These are phyloP conservation scores for Petrocephalus zakoni DNA, from an alignment of 2,113 vertebrate genomes.

Conservation along the genomic window DNA sequence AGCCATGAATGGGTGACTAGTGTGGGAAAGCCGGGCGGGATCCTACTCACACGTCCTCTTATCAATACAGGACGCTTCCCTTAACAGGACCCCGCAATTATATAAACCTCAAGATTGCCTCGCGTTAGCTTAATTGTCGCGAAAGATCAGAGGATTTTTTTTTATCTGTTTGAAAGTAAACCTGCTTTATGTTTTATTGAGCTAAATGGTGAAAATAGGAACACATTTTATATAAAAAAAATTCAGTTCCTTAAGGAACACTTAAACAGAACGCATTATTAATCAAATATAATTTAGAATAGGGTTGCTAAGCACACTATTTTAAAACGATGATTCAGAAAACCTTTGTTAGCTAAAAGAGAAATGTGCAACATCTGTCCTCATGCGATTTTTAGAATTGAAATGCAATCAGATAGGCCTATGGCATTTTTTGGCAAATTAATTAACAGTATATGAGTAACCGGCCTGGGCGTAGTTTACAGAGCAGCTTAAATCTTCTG, in stretches of 20 bases:
- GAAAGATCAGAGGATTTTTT: neutral
- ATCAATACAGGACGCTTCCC: constrained; percentile 38
- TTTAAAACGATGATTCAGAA: neutral
- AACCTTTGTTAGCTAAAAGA: neutral
- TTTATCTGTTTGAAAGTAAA: neutral
- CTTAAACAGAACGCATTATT: neutral
- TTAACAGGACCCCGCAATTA: neutral
- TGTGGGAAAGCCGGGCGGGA: constrained; percentile 54
- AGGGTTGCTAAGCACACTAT: neutral
- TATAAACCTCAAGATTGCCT: neutral
- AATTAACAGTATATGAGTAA: too few relatives aligned
- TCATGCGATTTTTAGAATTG: too few relatives aligned
- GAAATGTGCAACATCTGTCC: neutral
- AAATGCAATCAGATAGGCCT: too few relatives aligned
- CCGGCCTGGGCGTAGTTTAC: too few relatives aligned
- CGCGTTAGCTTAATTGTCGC: neutral
- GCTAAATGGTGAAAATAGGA: neutral
- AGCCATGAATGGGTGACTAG: constrained; percentile 49
- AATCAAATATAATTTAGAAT: neutral
- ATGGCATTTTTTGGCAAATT: too few relatives aligned
- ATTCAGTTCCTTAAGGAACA: neutral
- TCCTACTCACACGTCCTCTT: constrained; percentile 50
- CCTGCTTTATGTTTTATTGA: neutral
- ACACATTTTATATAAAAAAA: neutral
- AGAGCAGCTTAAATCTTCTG: too few relatives aligned